Evolutionary conservation across 2,113 vertebrate genomes (phyloP), one percentile per base, ranked within the genome.

Genomic region (Ictalurus punctatus): DNA sequence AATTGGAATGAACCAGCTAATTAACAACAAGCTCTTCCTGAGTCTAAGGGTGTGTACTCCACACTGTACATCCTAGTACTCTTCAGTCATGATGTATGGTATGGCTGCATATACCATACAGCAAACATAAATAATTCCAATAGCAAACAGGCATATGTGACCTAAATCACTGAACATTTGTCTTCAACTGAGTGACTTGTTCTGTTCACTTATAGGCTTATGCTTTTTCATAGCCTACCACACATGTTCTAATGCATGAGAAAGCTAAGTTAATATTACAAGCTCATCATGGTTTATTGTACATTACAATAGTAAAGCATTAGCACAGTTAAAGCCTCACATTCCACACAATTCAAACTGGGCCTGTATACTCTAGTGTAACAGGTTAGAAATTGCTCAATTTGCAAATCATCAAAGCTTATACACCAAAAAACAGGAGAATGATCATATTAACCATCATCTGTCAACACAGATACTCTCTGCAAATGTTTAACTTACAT

Each of bases 291-390:
- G 86, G 86, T 89, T 90, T 85, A 88, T 88, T 91, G 85, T 91
- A 90, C 89, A 88, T 90, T 81, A 89, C 86, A 92, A 90, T 92
- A 90, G 71, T 92, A 90, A 90, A 92, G 88, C 88, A 81, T 83
- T 71, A 92, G 87, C 91, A 92, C 91, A 90, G 63, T 88, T 90
- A 87, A 91, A 91, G 89, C 84, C 89, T 88, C 89, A 91, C 91
- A 86, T 90, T 91, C 87, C 89, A 91, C 89, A 90, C 78, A 34
- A 86, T 91, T 90, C 88, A 86, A 76, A 65, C 84, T 85, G 74
- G 87, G 84, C 71, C 81, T 84, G 81, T 73, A 90, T 76, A 86
- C 52, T 84, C 73, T 87, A 90, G 78, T 86, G 78, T 78, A 87
- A 86, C 84, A 85, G 84, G 83, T 67, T 73, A 73, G 65, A 89